These are phyloP conservation scores for Pomacea canaliculata DNA, from an alignment of 2,888 invertebrate genomes.

Conservation along the genomic window DNA sequence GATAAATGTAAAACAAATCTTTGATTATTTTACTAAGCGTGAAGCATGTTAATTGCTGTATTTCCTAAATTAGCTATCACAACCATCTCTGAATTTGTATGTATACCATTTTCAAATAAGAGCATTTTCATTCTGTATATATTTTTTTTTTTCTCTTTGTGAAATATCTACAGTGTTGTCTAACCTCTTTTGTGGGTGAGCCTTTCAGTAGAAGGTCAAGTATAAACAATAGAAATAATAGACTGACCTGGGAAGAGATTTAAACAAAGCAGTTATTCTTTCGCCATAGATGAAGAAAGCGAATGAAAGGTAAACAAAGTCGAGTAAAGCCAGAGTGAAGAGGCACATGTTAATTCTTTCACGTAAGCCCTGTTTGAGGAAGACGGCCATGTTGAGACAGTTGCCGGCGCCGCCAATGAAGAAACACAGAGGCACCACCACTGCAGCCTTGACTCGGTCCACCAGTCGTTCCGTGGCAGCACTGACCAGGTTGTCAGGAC, in stretches of 20 bases:
- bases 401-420: neutral
- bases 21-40: too few species aligned
- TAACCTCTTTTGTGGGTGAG: too few species aligned
- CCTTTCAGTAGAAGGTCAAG: too few species aligned
- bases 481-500: neutral
- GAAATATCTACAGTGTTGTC: too few species aligned
- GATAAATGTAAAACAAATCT: too few species aligned
- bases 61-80: too few species aligned
- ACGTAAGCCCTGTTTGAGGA: neutral
- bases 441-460: neutral
- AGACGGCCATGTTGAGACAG: conserved; percentile 2
- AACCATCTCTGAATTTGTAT: too few species aligned
- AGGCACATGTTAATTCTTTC: conserved; percentile 12
- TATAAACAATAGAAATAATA: too few species aligned
- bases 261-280: neutral
- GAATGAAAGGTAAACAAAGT: neutral
- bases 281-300: neutral
- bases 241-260: neutral
- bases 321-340: conserved; percentile 6
- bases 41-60: too few species aligned
- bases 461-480: neutral
- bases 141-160: too few species aligned
- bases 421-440: neutral
- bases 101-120: too few species aligned
- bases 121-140: too few species aligned